These are phyloP conservation scores for Dolichopus griseipennis DNA, from an alignment of 2,888 invertebrate genomes.

Conservation along the genomic window DNA sequence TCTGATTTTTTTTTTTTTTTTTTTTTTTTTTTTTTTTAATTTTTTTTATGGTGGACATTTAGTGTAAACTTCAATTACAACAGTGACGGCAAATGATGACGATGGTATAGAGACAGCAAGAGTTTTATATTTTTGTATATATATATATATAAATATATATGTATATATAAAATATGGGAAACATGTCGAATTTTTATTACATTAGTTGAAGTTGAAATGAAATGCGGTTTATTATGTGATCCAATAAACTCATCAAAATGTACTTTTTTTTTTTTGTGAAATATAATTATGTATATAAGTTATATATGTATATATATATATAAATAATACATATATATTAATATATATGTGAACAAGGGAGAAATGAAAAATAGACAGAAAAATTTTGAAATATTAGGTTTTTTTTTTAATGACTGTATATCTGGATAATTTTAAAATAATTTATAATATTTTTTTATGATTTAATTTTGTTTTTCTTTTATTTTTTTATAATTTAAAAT, in stretches of 20 bases:
- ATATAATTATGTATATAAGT: too few relatives aligned
- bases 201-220: neutral
- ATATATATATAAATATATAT: neutral
- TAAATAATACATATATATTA: too few relatives aligned
- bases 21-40: neutral
- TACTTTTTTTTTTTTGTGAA: too few relatives aligned
- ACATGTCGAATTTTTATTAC: neutral
- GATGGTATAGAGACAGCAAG: neutral
- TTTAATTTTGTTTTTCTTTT: too few relatives aligned
- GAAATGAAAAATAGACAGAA: too few relatives aligned
- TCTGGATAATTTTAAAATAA: too few relatives aligned
- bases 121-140: neutral
- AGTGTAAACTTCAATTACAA: neutral
- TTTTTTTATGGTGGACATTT: neutral
- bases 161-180: neutral
- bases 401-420: too few relatives aligned
- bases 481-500: too few relatives aligned
- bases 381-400: too few relatives aligned
- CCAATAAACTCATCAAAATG: neutral
- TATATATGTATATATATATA: too few relatives aligned
- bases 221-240: neutral
- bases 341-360: too few relatives aligned
- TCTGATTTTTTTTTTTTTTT: neutral
- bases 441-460: too few relatives aligned
- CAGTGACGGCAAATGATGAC: neutral